Percentiles rank a stretch among this genome's conserved stretches.
phyloP scores from a whole-genome alignment of 2,888 invertebrate species.

The Agelastica alni region DNA sequence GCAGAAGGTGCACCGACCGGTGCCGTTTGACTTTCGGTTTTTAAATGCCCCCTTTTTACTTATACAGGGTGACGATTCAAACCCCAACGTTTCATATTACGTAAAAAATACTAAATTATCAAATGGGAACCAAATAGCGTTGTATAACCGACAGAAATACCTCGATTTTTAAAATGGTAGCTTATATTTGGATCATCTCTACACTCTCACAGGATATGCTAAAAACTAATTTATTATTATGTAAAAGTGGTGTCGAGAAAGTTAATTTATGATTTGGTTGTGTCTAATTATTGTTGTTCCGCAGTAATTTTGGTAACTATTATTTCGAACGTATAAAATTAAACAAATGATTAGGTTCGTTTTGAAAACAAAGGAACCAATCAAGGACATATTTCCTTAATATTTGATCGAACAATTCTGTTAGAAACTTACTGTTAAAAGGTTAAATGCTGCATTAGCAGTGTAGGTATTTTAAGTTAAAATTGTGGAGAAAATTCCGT shows the following conservation, averaged over 20 bases:
- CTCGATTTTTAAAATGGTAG: not conserved
- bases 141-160: no score
- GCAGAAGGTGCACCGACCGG: not conserved
- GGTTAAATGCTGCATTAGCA: no score
- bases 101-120: not conserved
- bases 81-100: not conserved
- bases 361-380: no score
- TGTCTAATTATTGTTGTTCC: not conserved
- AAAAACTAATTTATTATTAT: not conserved
- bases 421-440: no score
- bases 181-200: no score
- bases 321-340: no score
- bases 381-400: no score
- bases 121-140: no score
- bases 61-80: not conserved
- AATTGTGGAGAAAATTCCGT: no score
- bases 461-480: no score
- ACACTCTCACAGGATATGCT: not conserved
- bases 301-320: not conserved
- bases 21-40: conserved; percentile 9
- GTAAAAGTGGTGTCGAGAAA: not conserved
- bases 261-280: not conserved
- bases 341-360: no score
- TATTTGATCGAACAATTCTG: no score
- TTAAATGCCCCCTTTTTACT: conserved; percentile 7